Base-by-base conservation (phyloP, 2,888 invertebrate genomes). In the Mimachlamys varia region DNA sequence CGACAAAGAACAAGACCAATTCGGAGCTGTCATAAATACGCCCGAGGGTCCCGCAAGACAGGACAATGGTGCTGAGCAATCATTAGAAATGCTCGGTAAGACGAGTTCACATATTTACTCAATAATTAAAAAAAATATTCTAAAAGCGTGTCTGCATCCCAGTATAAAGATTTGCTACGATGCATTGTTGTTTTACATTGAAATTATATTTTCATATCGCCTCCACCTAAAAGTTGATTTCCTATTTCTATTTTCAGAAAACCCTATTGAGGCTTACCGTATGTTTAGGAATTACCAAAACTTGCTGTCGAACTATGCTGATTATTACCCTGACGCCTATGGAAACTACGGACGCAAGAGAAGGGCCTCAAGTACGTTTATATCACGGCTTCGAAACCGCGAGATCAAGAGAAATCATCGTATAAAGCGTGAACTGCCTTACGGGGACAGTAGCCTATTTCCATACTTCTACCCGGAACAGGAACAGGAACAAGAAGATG, bases 351-450 rank as follows among this genome's bases (percentile, higher is more conserved):
- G 91, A 89, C 88, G 89, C 37, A 87, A 90, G n/a, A 50, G 92
- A 33, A 33, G 88, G 38, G 90, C 90, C 37, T 88, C 62, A 15
- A 50, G 33, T 33, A 90, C 76, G 13, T 12, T 76, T 0, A 27
- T 76, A 15, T 76, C 76, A 33, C 76, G 76, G 22, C 62, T 62
- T 33, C 50, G 49, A 17, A 88, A 62, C 44, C n/a, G 88, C 17
- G 88, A 87, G 12, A 58, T 90, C 3, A 92, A 92, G 37, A 88
- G 90, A 50, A 38, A 62, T 19, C 91, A 91, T 27, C 62, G 92
- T 1, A 89, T 37, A 2, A 92, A 92, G 50, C 89, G 92, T 19
- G 92, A 92, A 76, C 89, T 92, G 12, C 88, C 91, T 44, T 91
- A 91, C 44, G 92, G 90, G 19, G 90, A 58, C 38, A 88, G 90